These are phyloP conservation scores for Parazoanthus atlanticus DNA, from an alignment of 92 coral and sea anemone genomes.

Conservation along the genomic window DNA sequence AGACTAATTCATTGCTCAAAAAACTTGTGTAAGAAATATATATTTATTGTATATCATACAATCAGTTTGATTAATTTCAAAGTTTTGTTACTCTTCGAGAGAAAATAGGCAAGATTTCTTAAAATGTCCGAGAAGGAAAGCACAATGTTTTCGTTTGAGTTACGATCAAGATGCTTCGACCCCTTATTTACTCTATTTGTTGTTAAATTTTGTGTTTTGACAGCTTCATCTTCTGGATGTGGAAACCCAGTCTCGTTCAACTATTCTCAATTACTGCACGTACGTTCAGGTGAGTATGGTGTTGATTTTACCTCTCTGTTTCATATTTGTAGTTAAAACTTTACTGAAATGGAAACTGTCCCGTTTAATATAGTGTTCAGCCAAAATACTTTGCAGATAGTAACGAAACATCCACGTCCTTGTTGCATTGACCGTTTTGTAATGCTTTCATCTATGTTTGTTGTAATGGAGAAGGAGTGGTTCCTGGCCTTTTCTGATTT, in stretches of 20 bases:
- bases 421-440: neutral
- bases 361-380: neutral
- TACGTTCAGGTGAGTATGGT: constrained; percentile 75
- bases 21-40: too few species aligned
- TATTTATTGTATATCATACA: too few species aligned
- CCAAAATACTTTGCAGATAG: neutral
- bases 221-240: constrained; percentile 94
- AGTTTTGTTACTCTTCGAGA: neutral
- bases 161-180: neutral
- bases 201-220: neutral
- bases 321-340: too few species aligned
- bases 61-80: too few species aligned
- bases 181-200: neutral
- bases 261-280: constrained; percentile 95
- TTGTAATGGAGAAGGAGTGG: too few species aligned
- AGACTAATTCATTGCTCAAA: too few species aligned
- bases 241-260: constrained; percentile 85
- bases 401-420: neutral
- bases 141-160: neutral
- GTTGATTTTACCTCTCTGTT: neutral
- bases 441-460: too few species aligned
- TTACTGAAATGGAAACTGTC: neutral
- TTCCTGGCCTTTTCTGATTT: too few species aligned
- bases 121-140: neutral
- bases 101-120: neutral